Evolutionary conservation across 1,140 invertebrate genomes (phyloP), one percentile per base, ranked within the genome.

Genomic region (Diabrotica virgifera): DNA sequence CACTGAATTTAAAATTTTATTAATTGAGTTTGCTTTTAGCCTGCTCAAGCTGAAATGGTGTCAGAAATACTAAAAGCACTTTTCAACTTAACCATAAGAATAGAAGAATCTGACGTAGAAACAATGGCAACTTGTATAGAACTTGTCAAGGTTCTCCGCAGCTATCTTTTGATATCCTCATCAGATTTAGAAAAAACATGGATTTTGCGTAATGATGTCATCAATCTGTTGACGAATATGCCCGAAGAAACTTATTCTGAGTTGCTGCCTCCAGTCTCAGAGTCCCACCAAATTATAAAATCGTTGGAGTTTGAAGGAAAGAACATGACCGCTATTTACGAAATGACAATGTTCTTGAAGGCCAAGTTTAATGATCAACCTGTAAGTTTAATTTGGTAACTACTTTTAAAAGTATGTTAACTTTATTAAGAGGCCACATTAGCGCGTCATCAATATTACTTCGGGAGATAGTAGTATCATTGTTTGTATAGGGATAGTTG

Each of bases 61-160:
- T 91, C 87, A 80, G 94, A 97, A 82, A 87, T 94, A 68, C 83
- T 97, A 6, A 97, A 97, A 82, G 87, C 90, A 10, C 82, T 97
- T 63, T 98, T 96, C 77, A 97, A 96, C 78, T 79, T 97, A 60
- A 89, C 86, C n/a, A 83, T 89, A 14, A 81, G 64, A 80, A 81
- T 52, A 82, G 84, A 66, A 76, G 81, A 10, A 76, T 78, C 36
- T 77, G 82, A 83, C 64, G 83, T 90, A 73, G 87, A 89, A 70
- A 88, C 92, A 73, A 85, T 91, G 70, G 85, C 87, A 0, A 88
- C 89, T 75, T 89, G 88, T 73, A 80, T 89, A 69, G 83, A 89
- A 65, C 77, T 96, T 54, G 88, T 91, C 40, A 83, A 83, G 52
- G 86, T 93, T 60, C 81, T 96, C 13, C 85, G 88, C 53, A 86